Evolutionary conservation across 1,140 invertebrate genomes (phyloP), one percentile per base, ranked within the genome.

Genomic region (Centruroides vittatus): DNA sequence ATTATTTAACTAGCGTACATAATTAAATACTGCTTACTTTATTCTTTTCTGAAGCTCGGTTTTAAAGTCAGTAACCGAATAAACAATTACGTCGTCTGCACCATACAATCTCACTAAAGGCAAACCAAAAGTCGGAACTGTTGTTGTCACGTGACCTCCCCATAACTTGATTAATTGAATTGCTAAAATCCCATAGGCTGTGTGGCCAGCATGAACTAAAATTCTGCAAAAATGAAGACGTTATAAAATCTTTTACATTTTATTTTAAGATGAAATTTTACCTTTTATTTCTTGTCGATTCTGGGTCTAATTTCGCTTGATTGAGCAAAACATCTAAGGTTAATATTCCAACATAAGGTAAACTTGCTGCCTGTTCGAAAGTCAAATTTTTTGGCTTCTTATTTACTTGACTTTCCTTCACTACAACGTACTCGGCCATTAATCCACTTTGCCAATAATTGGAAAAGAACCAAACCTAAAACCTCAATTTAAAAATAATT

Each of bases 291-390:
- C 73, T 70, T 8, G 79, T 77, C 67, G 77, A 78, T 54, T 73
- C 69, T 65, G 77, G 73, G 65, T 78, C 75, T 57, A 81, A 75
- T 7, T 73, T 67, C 57, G 79, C 78, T 66, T 73, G 73, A 65
- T 78, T 76, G 50, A 81, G 73, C 5, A 88, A 70, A 34, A 82
- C 81, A 66, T 82, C 76, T 78, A 83, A 84, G 2, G 80, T 81
- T n/a, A 84, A 75, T 59, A 79, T 79, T 6, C 83, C 83, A 54
- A 80, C 81, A 67, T 86, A 88, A 5, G 86, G 83, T 46, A 89
- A 69, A 59, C 84, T 80, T 3, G 83, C 81, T 35, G 84, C 83
- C 53, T 81, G 80, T 71, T 85, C 81, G 67, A 84, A 85, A 49
- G 75, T 77, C 23, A 86, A 73, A 59, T 76, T 76, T 65, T 75